Base-by-base conservation (phyloP, 1,140 invertebrate genomes). In the Mycetomoellerius zeteki region DNA sequence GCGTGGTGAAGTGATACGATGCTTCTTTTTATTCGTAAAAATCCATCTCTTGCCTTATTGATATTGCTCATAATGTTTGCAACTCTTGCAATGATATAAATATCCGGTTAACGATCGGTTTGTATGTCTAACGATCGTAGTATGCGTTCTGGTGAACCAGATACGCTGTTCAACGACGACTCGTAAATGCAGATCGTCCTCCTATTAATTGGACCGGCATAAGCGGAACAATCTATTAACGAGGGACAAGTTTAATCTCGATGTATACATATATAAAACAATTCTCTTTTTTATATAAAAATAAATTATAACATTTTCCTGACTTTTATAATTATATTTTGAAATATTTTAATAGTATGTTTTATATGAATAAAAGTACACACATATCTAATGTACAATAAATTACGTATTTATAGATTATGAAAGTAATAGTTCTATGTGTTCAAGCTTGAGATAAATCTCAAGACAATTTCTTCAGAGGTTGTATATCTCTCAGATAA, bases 141-240 rank as follows among this genome's bases (percentile, higher is more conserved):
- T 76, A n/a, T 58, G 54, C 19, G 43, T 60, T 78, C 80, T 21
- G 73, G 64, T 85, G 65, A 78, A 85, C 80, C 86, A 88, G 64
- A 89, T 88, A 85, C 14, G 54, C 6, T 33, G 14, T 8, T 56
- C 47, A 56, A 27, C 33, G 7, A 58, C 50, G 21, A 30, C 19
- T 72, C 64, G 52, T 89, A 89, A 88, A 89, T 88, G 69, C 33
- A 72, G 16, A 56, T 78, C 56, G 65, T 3, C 50, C 67, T 50
- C 47, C 52, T 30, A 58, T 82, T 82, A 60, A 82, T 60, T 37
- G 54, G 8, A 21, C 10, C 50, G 16, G 16, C 30, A 27, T 19
- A 58, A 72, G 33, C 16, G 78, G 47, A 21, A 43, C 50, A 27
- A 58, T 37, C 19, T 21, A 19, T 30, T 77, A 65, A 72, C 19